These are phyloP conservation scores for Bombus consobrinus DNA, from an alignment of 1,140 invertebrate species.

Conservation along the genomic window DNA sequence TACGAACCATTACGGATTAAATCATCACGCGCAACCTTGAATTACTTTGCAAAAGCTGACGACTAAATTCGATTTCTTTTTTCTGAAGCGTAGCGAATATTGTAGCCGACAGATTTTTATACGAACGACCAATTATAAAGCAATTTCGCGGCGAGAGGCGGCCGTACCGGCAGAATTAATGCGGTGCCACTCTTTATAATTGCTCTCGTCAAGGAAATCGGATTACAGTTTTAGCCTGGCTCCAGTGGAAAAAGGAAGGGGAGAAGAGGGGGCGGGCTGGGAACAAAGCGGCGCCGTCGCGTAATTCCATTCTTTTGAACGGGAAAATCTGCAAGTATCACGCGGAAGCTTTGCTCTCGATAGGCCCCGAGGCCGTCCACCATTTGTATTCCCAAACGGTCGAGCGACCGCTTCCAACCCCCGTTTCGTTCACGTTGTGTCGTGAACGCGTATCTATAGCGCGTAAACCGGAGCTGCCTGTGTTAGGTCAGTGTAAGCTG, in stretches of 20 bases:
- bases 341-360: conserved; percentile 4
- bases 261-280: background rate
- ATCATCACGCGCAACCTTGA: background rate
- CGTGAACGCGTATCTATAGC: conserved; percentile 16
- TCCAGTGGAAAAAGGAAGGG: background rate
- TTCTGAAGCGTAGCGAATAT: background rate
- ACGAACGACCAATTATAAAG: conserved; percentile 34
- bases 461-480: conserved; percentile 11
- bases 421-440: background rate
- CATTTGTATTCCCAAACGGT: conserved; percentile 32
- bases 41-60: background rate
- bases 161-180: conserved; percentile 30
- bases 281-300: conserved; percentile 24
- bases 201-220: conserved; percentile 38
- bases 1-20: background rate
- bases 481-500: conserved; percentile 50
- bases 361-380: conserved; percentile 7
- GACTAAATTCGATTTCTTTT: background rate
- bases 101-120: conserved; percentile 22
- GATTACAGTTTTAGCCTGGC: conserved; percentile 32
- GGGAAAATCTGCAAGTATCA: conserved; percentile 36
- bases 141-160: conserved; percentile 25
- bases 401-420: background rate
- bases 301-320: conserved; percentile 51
- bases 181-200: conserved; percentile 51